phyloP scores from a whole-genome alignment of 2,797 vertebrate genomes.

The Picus viridis region DNA sequence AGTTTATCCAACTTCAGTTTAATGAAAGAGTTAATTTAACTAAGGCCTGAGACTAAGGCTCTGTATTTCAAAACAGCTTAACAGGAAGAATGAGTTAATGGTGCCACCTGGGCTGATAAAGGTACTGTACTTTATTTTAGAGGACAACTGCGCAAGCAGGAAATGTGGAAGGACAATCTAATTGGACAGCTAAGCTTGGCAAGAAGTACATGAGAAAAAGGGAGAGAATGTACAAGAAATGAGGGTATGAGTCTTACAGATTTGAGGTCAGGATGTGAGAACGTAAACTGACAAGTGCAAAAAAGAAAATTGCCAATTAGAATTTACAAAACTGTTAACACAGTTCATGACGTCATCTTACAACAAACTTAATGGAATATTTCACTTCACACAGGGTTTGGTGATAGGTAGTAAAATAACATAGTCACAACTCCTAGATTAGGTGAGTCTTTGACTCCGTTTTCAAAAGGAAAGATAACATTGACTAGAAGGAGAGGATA shows the following conservation, averaged over 20 bases:
- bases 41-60: background rate
- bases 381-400: background rate
- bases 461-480: background rate
- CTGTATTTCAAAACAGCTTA: background rate
- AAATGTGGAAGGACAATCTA: background rate
- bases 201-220: background rate
- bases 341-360: background rate
- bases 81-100: background rate
- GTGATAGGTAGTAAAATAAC: background rate
- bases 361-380: background rate
- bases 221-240: background rate
- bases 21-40: background rate
- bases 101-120: background rate
- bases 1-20: background rate
- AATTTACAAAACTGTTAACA: background rate
- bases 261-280: background rate
- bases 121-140: background rate
- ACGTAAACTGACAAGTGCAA: background rate
- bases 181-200: background rate
- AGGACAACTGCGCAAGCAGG: background rate
- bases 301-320: background rate
- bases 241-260: background rate
- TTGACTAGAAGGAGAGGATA: background rate
- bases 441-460: background rate
- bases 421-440: fast-evolving